Percentiles rank a stretch among this genome's conserved stretches.
Evolutionary conservation across 2,113 vertebrate genomes (phyloP).

Genomic region (Pseudolaguvia tuberculata): DNA sequence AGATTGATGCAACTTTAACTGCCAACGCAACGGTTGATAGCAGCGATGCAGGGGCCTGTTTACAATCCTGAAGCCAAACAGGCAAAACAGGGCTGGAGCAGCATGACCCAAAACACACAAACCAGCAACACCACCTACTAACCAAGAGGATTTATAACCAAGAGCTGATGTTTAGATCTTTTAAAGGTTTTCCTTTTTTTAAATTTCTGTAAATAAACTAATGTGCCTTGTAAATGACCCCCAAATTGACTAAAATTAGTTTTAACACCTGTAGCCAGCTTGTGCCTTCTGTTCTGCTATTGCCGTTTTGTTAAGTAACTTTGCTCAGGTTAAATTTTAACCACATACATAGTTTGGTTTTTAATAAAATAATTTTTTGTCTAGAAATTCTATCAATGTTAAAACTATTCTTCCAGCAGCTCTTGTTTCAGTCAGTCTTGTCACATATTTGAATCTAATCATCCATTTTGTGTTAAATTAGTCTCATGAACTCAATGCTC

Average conservation of each 20-base stretch:
- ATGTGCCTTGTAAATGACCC: slow-evolving; percentile 84
- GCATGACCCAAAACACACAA: slow-evolving; percentile 60
- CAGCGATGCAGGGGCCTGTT: slow-evolving; percentile 66
- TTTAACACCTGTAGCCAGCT: slow-evolving; percentile 78
- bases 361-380: slow-evolving; percentile 47
- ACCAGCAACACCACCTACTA: slow-evolving; percentile 70
- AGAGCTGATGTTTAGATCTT: slow-evolving; percentile 66
- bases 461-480: neutral
- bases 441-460: slow-evolving; percentile 35
- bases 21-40: slow-evolving; percentile 67
- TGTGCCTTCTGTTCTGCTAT: slow-evolving; percentile 78
- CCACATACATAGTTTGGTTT: slow-evolving; percentile 47
- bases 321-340: slow-evolving; percentile 64
- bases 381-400: slow-evolving; percentile 61
- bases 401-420: slow-evolving; percentile 60
- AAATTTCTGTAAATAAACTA: slow-evolving; percentile 85
- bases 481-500: slow-evolving; percentile 4
- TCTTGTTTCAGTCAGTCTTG: slow-evolving; percentile 58
- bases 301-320: slow-evolving; percentile 53
- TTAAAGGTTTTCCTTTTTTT: slow-evolving; percentile 54
- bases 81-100: slow-evolving; percentile 65
- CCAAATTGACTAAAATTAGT: slow-evolving; percentile 75
- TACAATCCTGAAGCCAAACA: slow-evolving; percentile 73
- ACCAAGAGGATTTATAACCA: slow-evolving; percentile 68
- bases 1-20: slow-evolving; percentile 68